Percentiles rank a stretch among this genome's conserved stretches.
These are phyloP conservation scores for Sminthurinus signatus DNA, from an alignment of 1,140 invertebrate species.

Conservation along the genomic window DNA sequence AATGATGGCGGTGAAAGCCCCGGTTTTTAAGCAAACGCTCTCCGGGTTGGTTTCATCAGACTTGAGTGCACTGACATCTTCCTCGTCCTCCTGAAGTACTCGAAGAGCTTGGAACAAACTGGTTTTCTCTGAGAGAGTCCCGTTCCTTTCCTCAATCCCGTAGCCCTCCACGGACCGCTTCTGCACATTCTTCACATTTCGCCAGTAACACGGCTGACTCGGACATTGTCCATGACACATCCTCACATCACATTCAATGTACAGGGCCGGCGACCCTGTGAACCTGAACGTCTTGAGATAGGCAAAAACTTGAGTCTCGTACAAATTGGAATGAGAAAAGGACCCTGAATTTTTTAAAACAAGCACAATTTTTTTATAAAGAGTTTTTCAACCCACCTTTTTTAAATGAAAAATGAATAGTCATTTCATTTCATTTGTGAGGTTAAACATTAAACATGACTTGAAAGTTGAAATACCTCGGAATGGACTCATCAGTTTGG, in stretches of 20 bases:
- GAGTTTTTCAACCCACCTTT: too few species aligned
- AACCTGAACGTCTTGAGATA: slow-evolving; percentile 94
- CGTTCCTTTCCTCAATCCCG: slow-evolving; percentile 27
- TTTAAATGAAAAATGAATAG: too few species aligned
- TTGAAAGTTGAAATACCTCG: too few species aligned
- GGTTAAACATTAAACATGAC: too few species aligned
- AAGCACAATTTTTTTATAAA: too few species aligned
- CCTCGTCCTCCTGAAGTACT: slow-evolving; percentile 77
- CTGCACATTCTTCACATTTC: slow-evolving; percentile 70
- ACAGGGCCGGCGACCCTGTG: slow-evolving; percentile 83
- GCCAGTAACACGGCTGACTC: slow-evolving; percentile 86
- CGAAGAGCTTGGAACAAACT: slow-evolving; percentile 80
- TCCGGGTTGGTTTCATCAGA: slow-evolving; percentile 45
- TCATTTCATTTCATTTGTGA: too few species aligned
- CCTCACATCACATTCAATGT: slow-evolving; percentile 88
- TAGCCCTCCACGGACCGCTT: slow-evolving; percentile 54
- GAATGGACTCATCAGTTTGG: slow-evolving; percentile 85
- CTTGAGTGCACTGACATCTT: slow-evolving; percentile 52
- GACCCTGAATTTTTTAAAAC: too few species aligned
- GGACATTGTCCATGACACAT: slow-evolving; percentile 92
- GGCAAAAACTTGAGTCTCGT: slow-evolving; percentile 86
- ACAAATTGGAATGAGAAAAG: slow-evolving; percentile 83
- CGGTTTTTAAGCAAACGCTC: slow-evolving; percentile 55
- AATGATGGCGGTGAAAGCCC: slow-evolving; percentile 65
- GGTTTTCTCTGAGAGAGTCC: slow-evolving; percentile 70